phyloP scores from a whole-genome alignment of 2,113 vertebrate genomes.

The Apeltes quadracus region DNA sequence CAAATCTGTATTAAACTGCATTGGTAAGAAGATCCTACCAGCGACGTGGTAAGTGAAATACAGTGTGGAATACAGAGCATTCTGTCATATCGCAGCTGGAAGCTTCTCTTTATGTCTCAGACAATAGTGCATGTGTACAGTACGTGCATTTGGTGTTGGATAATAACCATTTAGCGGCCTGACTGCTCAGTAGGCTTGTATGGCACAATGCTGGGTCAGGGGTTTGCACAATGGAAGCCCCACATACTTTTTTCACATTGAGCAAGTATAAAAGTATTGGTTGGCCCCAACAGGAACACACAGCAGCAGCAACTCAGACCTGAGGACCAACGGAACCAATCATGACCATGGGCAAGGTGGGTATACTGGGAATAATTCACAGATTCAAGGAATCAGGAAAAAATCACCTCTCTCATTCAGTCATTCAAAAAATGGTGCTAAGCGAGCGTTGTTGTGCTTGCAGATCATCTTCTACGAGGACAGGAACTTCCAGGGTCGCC shows the following conservation, averaged over 20 bases:
- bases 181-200: slow-evolving; percentile 60
- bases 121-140: slow-evolving; percentile 43
- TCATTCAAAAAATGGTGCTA: background rate
- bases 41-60: background rate
- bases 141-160: slow-evolving; percentile 49
- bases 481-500: slow-evolving; percentile 73
- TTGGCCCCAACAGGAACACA: slow-evolving; percentile 35
- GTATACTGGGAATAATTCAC: background rate
- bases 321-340: slow-evolving; percentile 25
- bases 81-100: slow-evolving; percentile 24
- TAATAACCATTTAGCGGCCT: slow-evolving; percentile 65
- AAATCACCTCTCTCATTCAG: background rate
- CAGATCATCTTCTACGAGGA: slow-evolving; percentile 80
- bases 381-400: background rate
- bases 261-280: slow-evolving; percentile 72
- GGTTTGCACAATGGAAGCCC: slow-evolving; percentile 64
- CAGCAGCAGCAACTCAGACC: slow-evolving; percentile 44
- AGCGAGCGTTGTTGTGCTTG: background rate
- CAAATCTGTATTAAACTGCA: background rate
- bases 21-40: background rate
- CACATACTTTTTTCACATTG: slow-evolving; percentile 42
- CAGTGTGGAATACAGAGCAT: background rate
- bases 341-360: slow-evolving; percentile 72
- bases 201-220: slow-evolving; percentile 71
- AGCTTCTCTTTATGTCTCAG: slow-evolving; percentile 59